Evolutionary conservation across 1,140 invertebrate species (phyloP).

Genomic region (Polypedilum pembai): DNA sequence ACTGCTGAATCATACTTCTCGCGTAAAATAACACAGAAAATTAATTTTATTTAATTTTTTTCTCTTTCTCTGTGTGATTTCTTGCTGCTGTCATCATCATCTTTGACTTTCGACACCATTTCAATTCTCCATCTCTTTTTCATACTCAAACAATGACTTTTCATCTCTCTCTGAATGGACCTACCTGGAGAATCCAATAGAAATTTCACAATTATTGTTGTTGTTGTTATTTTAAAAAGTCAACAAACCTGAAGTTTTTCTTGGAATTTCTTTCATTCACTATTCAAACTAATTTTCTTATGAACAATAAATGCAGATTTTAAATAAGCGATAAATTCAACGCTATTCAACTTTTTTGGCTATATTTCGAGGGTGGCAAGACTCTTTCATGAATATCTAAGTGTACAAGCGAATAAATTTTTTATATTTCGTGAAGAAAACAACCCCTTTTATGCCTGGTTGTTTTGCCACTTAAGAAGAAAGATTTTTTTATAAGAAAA

Average conservation of each 20-base stretch:
- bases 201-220: conserved; percentile 18
- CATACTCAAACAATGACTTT: conserved; percentile 23
- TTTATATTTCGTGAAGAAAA: background rate
- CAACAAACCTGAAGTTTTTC: conserved; percentile 21
- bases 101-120: conserved; percentile 26
- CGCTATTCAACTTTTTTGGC: background rate
- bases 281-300: background rate
- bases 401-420: background rate
- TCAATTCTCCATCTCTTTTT: background rate
- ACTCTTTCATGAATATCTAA: conserved; percentile 3
- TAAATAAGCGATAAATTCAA: conserved; percentile 5
- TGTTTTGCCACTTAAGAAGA: background rate
- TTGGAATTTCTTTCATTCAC: background rate
- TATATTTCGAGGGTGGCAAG: background rate
- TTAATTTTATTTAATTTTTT: background rate
- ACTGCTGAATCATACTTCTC: conserved; percentile 24
- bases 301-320: conserved; percentile 10
- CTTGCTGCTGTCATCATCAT: conserved; percentile 25
- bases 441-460: background rate
- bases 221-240: background rate
- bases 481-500: conserved; percentile 16
- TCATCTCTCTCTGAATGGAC: background rate
- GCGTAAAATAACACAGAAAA: conserved; percentile 21
- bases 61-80: conserved; percentile 11
- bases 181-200: background rate